Conservation (phyloP, 2,797 vertebrate species). For the Labroides dimidiatus region DNA sequence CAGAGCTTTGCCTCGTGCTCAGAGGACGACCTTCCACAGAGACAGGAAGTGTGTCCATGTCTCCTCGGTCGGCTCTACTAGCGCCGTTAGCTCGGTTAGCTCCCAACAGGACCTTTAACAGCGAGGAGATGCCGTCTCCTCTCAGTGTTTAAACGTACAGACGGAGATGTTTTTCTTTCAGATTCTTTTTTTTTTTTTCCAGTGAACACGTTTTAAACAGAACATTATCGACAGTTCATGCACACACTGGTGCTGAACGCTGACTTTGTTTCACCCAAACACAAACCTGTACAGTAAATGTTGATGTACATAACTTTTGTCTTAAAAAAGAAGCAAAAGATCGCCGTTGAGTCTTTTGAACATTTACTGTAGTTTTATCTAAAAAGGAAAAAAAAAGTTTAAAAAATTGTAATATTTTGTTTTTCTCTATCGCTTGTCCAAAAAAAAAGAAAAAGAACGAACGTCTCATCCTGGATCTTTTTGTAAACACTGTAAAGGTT, state of each 20-base stretch:
- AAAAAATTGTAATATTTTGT: slow-evolving; percentile 70
- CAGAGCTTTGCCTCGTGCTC: slow-evolving; percentile 40
- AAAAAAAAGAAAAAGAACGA: slow-evolving; percentile 53
- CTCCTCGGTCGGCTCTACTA: not conserved
- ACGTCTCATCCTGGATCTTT: slow-evolving; percentile 64
- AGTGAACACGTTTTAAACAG: slow-evolving; percentile 68
- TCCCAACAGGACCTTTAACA: not conserved
- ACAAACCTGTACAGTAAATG: slow-evolving; percentile 83
- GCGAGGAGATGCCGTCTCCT: not conserved
- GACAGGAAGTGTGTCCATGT: slow-evolving; percentile 12
- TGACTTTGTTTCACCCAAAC: slow-evolving; percentile 36
- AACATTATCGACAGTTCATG: slow-evolving; percentile 62
- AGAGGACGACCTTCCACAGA: slow-evolving; percentile 45
- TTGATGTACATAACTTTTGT: slow-evolving; percentile 85
- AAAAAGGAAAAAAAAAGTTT: slow-evolving; percentile 72
- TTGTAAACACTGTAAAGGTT: slow-evolving; percentile 74
- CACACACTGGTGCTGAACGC: slow-evolving; percentile 55
- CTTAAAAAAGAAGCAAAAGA: slow-evolving; percentile 68
- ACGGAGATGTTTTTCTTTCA: slow-evolving; percentile 42
- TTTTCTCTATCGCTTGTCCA: slow-evolving; percentile 69
- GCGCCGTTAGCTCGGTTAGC: not conserved
- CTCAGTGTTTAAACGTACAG: slow-evolving; percentile 46
- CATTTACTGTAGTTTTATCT: slow-evolving; percentile 86
- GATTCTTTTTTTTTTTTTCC: slow-evolving; percentile 18
- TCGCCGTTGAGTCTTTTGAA: slow-evolving; percentile 82